Conservation (phyloP, 2,113 vertebrate genomes). For the Stercorarius parasiticus region DNA sequence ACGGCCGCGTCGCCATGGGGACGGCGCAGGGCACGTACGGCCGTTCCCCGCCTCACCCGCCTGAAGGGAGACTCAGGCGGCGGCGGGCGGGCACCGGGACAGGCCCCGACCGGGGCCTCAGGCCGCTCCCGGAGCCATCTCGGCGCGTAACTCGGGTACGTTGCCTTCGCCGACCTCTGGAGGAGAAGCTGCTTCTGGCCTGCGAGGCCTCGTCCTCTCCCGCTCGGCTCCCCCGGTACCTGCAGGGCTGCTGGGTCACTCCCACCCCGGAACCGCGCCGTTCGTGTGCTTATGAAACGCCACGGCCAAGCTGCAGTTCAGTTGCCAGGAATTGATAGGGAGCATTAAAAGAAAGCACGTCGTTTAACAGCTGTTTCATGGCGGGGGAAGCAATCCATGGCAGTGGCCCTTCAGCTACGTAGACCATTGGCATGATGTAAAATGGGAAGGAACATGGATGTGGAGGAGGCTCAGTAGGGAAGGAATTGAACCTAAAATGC, state of each 20-base stretch:
- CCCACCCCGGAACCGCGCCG: fast-evolving
- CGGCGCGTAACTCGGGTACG: fast-evolving
- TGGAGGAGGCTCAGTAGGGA: neutral
- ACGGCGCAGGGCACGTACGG: neutral
- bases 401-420: fast-evolving
- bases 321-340: neutral
- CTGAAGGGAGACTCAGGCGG: no score
- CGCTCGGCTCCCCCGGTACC: neutral
- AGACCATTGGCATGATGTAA: fast-evolving
- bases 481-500: fast-evolving
- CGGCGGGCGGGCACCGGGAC: neutral
- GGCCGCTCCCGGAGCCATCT: neutral
- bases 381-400: fast-evolving
- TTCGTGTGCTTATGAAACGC: neutral
- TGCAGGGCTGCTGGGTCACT: neutral
- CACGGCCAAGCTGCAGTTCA: neutral
- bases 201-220: neutral
- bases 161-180: neutral
- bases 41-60: fast-evolving
- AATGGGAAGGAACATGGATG: neutral
- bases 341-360: no score
- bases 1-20: constrained; percentile 57
- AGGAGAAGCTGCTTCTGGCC: neutral
- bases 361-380: no score
- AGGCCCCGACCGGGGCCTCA: neutral